Base-by-base conservation (phyloP, 2,888 invertebrate genomes). In the Drosophila sordidula region DNA sequence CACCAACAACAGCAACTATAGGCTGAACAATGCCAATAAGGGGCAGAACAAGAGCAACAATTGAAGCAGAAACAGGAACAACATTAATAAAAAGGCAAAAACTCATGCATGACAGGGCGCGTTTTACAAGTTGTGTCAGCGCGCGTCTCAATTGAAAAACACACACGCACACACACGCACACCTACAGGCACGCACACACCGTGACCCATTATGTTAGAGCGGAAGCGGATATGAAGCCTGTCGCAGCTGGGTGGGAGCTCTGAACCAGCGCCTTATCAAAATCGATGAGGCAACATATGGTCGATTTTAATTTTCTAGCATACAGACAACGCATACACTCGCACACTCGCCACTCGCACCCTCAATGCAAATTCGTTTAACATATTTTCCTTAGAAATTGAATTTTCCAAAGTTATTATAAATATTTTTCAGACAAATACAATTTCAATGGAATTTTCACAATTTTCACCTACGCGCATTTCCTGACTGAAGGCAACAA, bases 251-350 rank as follows among this genome's bases (percentile, higher is more conserved):
- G 68, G 51, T 57, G 71, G 34, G 46, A 26, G 41, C 69, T 44
- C 18, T 22, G 32, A 16, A 59, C 50, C 70, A 69, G 80, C 72
- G 87, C 78, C 87, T 88, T 82, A 83, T 89, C 85, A 85, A 85
- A 87, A 85, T 85, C 89, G 89, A 85, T 85, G 89, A 65, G 87
- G 87, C 84, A 85, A 79, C 85, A 85, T 89, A 89, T 85, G 85
- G 87, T 77, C 77, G 77, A 89, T 84, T 84, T 84, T 87, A 84
- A 84, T 84, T 84, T 84, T 84, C 87, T 76, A 73, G 69, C 72
- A 66, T 42, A 61, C 54, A 54, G 47, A 50, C 38, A 65, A 54
- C 54, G 14, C 49, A 32, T 41, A 18, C 41, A 44, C 41, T 14
- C 18, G 25, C 42, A 41, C 47, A 70, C 63, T 51, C 45, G 14